These are phyloP conservation scores for Nemurella pictetii DNA, from an alignment of 2,888 invertebrate genomes.

Conservation along the genomic window DNA sequence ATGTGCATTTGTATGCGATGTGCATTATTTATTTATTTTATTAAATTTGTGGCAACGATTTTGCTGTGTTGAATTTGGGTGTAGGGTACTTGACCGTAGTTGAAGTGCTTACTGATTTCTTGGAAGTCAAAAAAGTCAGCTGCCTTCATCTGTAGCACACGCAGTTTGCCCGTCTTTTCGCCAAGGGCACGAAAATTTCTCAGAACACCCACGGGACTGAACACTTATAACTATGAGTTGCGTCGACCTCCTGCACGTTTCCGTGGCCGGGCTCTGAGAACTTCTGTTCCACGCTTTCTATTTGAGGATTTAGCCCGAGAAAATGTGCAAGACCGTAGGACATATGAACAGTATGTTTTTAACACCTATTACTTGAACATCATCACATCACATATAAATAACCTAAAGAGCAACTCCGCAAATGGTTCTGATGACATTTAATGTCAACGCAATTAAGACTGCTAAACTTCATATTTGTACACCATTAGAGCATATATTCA, in stretches of 20 bases:
- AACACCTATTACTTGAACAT: too few relatives aligned
- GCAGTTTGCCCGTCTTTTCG: background rate
- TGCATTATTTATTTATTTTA: too few relatives aligned
- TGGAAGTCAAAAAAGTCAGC: conserved; percentile 5
- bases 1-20: background rate
- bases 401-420: too few relatives aligned
- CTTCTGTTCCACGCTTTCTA: conserved; percentile 9
- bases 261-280: conserved; percentile 9
- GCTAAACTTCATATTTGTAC: too few relatives aligned
- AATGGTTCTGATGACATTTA: too few relatives aligned
- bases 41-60: background rate
- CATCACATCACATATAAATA: too few relatives aligned
- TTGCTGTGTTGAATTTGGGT: background rate
- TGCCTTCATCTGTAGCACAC: background rate
- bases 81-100: background rate
- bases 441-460: too few relatives aligned
- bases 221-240: background rate
- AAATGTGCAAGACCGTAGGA: background rate
- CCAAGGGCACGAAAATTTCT: background rate
- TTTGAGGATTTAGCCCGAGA: background rate
- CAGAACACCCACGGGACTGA: background rate
- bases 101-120: background rate
- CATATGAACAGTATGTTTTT: too few relatives aligned
- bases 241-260: conserved; percentile 8
- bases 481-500: too few relatives aligned